These are phyloP conservation scores for Gavialis gangeticus DNA, from an alignment of 2,113 vertebrate species.

Conservation along the genomic window DNA sequence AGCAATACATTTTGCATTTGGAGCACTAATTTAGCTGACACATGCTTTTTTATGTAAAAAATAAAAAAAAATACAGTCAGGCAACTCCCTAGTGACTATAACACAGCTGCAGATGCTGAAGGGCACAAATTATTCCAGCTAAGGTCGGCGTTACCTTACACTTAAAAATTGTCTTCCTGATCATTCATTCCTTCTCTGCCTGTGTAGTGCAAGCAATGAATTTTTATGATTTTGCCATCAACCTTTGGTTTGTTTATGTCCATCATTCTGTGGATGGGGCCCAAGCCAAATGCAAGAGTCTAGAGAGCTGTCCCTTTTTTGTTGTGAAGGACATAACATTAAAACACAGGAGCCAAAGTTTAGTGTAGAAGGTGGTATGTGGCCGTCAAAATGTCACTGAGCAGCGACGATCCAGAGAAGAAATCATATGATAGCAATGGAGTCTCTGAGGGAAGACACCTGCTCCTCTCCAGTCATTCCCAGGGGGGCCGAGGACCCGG, in stretches of 20 bases:
- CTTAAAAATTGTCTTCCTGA: conserved; percentile 72
- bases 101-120: conserved; percentile 75
- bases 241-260: conserved; percentile 19
- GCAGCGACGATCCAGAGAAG: neutral
- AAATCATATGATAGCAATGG: neutral
- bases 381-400: neutral
- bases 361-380: neutral
- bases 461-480: neutral
- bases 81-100: conserved; percentile 63
- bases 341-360: conserved; percentile 31
- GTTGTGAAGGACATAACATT: neutral
- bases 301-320: conserved; percentile 21
- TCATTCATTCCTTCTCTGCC: conserved; percentile 58
- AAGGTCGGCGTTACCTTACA: conserved; percentile 73
- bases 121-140: conserved; percentile 70
- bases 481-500: neutral
- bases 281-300: neutral
- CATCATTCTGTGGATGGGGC: conserved; percentile 44
- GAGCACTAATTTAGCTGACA: conserved; percentile 62
- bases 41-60: neutral
- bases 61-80: conserved; percentile 17
- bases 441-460: neutral
- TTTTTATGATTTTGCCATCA: conserved; percentile 71
- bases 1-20: conserved; percentile 62
- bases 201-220: conserved; percentile 62